These are phyloP conservation scores for Candoia aspera DNA, from an alignment of 2,113 vertebrate species.

Conservation along the genomic window DNA sequence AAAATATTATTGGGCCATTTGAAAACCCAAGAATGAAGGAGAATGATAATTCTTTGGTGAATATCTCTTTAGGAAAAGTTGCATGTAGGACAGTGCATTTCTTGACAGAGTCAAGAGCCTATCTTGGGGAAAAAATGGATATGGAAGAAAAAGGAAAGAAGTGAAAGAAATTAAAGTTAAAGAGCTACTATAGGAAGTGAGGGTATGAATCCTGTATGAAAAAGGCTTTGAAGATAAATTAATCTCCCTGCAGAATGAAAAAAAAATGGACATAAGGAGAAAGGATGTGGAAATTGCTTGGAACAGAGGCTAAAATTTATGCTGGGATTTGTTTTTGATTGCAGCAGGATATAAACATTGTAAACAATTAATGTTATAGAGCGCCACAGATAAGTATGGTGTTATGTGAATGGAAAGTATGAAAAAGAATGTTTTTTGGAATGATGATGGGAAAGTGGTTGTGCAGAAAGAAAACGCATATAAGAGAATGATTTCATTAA, in stretches of 20 bases:
- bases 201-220: neutral
- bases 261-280: neutral
- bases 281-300: neutral
- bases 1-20: no score
- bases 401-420: neutral
- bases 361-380: neutral
- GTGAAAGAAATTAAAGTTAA: neutral
- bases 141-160: neutral
- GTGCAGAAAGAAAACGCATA: neutral
- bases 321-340: neutral
- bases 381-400: neutral
- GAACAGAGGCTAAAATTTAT: neutral
- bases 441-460: neutral
- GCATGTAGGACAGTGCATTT: no score
- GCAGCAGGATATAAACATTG: neutral
- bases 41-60: no score
- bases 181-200: neutral
- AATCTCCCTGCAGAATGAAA: neutral
- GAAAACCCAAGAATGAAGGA: no score
- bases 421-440: neutral
- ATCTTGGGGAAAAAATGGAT: neutral
- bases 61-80: no score
- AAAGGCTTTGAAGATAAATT: neutral
- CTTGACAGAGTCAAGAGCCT: neutral
- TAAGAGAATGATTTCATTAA: neutral